Percentiles rank a stretch among this genome's conserved stretches.
These are phyloP conservation scores for Gavialis gangeticus DNA, from an alignment of 2,113 vertebrate species.

Conservation along the genomic window DNA sequence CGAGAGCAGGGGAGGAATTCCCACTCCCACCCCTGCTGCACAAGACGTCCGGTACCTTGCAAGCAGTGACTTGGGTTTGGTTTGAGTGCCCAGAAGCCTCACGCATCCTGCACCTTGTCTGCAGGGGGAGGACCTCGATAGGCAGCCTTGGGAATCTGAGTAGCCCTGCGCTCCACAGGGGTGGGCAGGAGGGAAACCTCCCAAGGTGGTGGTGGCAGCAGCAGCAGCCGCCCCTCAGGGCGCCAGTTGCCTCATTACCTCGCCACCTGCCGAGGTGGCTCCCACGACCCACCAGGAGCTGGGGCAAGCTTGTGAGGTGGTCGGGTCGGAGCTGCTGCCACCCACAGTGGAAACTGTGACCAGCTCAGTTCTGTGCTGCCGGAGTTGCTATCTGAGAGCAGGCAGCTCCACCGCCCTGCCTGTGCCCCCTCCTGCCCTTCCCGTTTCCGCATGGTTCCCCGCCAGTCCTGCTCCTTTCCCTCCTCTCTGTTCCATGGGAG, in stretches of 20 bases:
- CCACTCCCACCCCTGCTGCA: no score
- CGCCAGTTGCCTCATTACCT: not conserved
- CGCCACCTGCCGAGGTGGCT: not conserved
- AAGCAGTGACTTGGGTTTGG: no score
- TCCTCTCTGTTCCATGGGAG: conserved; percentile 25
- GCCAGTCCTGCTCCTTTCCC: conserved; percentile 54
- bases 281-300: conserved; percentile 20
- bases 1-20: no score
- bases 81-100: no score
- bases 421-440: not conserved
- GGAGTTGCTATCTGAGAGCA: conserved; percentile 66
- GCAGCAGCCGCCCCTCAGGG: not conserved
- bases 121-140: no score
- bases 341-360: no score
- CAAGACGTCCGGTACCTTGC: no score
- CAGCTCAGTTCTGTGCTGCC: not conserved
- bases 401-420: conserved; percentile 43
- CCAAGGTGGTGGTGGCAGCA: no score
- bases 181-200: not conserved
- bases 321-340: not conserved
- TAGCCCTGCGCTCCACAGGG: not conserved
- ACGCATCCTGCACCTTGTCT: not conserved
- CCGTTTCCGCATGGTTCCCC: not conserved
- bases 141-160: no score
- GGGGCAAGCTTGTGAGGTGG: conserved; percentile 45